phyloP scores from a whole-genome alignment of 1,140 invertebrate species.

The Tyrophagus putrescentiae region DNA sequence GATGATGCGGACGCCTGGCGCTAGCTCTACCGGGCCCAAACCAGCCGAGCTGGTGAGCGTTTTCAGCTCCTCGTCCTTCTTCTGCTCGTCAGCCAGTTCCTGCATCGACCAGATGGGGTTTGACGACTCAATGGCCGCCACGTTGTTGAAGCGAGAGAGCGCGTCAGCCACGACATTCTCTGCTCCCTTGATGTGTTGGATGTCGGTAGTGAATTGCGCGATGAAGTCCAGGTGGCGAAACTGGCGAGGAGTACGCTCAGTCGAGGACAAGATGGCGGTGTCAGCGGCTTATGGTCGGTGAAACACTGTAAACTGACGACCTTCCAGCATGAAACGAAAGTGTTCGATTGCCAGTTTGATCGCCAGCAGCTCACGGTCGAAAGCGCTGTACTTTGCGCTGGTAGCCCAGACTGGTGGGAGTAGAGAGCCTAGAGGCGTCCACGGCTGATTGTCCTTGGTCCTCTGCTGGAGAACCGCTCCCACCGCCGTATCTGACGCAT shows the following conservation, averaged over 20 bases:
- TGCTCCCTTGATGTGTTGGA: slow-evolving; percentile 31
- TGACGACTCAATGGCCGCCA: too few species aligned
- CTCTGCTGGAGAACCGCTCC: slow-evolving; percentile 23
- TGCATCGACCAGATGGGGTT: slow-evolving; percentile 11
- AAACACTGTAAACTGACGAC: slow-evolving; percentile 25
- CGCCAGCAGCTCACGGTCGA: slow-evolving; percentile 27
- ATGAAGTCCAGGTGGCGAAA: slow-evolving; percentile 33
- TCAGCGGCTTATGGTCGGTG: slow-evolving; percentile 12
- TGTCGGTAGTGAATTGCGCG: slow-evolving; percentile 32
- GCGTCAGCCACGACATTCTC: slow-evolving; percentile 28
- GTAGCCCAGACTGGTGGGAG: slow-evolving; percentile 17
- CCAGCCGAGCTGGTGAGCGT: background rate
- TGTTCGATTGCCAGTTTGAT: slow-evolving; percentile 28
- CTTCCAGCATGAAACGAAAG: slow-evolving; percentile 30
- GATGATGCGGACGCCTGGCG: background rate
- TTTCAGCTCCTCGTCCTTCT: slow-evolving; percentile 14
- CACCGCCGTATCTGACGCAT: slow-evolving; percentile 24
- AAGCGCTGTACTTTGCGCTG: slow-evolving; percentile 25
- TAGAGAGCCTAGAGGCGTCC: slow-evolving; percentile 23
- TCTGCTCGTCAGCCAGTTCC: slow-evolving; percentile 20
- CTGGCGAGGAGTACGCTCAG: slow-evolving; percentile 23
- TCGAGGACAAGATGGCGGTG: background rate
- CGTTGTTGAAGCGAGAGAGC: slow-evolving; percentile 4
- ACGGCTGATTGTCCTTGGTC: background rate
- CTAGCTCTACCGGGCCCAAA: background rate